A percentile compares a stretch with the other conserved stretches of the same genome.
These are phyloP conservation scores for Apodemia mormo DNA, from an alignment of 2,888 invertebrate species.

Conservation along the genomic window DNA sequence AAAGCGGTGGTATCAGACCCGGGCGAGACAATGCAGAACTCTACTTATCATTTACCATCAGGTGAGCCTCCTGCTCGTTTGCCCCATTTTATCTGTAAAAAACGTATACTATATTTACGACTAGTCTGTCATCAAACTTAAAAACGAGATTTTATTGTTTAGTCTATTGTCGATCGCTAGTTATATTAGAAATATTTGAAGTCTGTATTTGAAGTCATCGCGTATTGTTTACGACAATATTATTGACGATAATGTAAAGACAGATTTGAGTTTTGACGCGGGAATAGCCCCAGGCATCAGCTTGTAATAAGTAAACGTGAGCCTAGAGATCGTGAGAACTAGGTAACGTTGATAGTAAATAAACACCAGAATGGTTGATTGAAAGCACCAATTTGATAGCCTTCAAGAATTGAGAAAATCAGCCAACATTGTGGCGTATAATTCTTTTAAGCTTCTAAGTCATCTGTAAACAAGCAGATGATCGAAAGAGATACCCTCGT, in stretches of 20 bases:
- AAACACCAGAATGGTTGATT: slow-evolving; percentile 1
- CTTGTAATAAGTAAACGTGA: slow-evolving; percentile 5
- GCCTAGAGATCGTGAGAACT: slow-evolving; percentile 2
- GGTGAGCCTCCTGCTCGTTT: no score
- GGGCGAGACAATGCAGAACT: no score
- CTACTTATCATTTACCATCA: no score
- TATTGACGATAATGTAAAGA: background rate
- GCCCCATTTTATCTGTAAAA: no score
- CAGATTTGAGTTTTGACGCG: background rate
- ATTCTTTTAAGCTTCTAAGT: background rate
- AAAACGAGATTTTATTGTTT: no score
- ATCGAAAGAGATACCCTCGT: no score
- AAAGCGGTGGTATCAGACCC: no score
- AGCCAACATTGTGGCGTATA: background rate
- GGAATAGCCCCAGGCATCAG: background rate
- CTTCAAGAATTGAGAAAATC: slow-evolving; percentile 5
- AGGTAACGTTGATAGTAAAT: slow-evolving; percentile 3
- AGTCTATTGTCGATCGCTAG: no score
- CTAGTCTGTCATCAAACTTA: no score
- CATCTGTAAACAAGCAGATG: no score
- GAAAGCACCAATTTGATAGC: slow-evolving; percentile 9
- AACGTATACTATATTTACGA: no score
- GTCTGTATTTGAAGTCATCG: background rate
- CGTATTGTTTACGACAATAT: background rate
- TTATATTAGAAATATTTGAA: background rate